phyloP scores from a whole-genome alignment of 2,797 vertebrate species.

The Gymnoscopelus braueri region DNA sequence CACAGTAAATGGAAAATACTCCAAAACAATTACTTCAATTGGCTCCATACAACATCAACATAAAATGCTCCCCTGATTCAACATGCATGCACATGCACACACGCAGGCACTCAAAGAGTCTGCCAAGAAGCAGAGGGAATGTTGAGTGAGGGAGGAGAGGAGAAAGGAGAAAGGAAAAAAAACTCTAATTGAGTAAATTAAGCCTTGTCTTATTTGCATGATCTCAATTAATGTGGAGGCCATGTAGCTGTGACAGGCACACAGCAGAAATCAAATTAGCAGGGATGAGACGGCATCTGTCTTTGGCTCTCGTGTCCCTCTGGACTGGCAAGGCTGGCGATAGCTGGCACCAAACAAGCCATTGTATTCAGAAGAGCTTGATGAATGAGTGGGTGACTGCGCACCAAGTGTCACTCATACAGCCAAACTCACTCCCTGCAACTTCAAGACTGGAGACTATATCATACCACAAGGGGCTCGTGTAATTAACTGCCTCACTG shows the following conservation, averaged over 20 bases:
- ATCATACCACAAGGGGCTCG: slow-evolving; percentile 51
- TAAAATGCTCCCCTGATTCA: slow-evolving; percentile 20
- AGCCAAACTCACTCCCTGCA: slow-evolving; percentile 52
- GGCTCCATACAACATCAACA: slow-evolving; percentile 12
- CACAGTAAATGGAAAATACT: slow-evolving; percentile 18
- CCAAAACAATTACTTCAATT: slow-evolving; percentile 32
- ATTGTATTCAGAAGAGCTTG: slow-evolving; percentile 63
- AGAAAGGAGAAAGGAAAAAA: slow-evolving; percentile 1
- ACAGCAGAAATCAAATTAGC: slow-evolving; percentile 78
- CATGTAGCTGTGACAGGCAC: slow-evolving; percentile 61
- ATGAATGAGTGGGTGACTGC: slow-evolving; percentile 64
- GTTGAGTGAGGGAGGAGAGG: slow-evolving; percentile 6
- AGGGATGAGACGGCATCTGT: slow-evolving; percentile 74
- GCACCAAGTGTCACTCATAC: slow-evolving; percentile 56
- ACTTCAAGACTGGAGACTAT: slow-evolving; percentile 49
- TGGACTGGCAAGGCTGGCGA: slow-evolving; percentile 59
- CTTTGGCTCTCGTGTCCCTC: slow-evolving; percentile 64
- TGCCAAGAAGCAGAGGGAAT: slow-evolving; percentile 40
- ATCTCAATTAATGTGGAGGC: slow-evolving; percentile 73
- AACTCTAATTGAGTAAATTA: slow-evolving; percentile 71
- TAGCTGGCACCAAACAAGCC: slow-evolving; percentile 54
- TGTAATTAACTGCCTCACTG: slow-evolving; percentile 57
- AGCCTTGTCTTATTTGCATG: slow-evolving; percentile 73
- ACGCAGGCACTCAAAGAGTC: slow-evolving; percentile 22
- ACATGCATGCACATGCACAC: not conserved